A percentile compares a stretch with the other conserved stretches of the same genome.
phyloP scores from a whole-genome alignment of 1,140 invertebrate genomes.

The Drosophila sp. region DNA sequence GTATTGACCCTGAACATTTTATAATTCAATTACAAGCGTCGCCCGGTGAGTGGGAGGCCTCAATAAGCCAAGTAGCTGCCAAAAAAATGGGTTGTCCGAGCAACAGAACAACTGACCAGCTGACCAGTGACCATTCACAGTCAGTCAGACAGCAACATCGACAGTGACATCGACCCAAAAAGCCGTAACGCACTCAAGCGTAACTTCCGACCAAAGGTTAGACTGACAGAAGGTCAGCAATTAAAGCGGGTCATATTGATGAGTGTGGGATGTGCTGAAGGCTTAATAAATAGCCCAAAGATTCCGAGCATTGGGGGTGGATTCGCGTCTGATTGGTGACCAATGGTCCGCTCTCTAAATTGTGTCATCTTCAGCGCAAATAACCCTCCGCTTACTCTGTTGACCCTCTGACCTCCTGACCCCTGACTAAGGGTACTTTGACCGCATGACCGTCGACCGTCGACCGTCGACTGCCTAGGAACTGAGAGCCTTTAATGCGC shows the following conservation, averaged over 20 bases:
- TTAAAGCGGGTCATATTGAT: slow-evolving; percentile 49
- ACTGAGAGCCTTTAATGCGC: slow-evolving; percentile 65
- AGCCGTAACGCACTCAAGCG: slow-evolving; percentile 37
- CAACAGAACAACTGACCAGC: no score
- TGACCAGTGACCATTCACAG: no score
- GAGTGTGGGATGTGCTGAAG: slow-evolving; percentile 48
- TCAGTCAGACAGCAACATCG: slow-evolving; percentile 1
- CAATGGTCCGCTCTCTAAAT: slow-evolving; percentile 39
- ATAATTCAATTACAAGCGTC: slow-evolving; percentile 72
- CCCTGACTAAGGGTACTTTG: slow-evolving; percentile 10
- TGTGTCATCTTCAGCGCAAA: slow-evolving; percentile 72
- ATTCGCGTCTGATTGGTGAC: slow-evolving; percentile 28
- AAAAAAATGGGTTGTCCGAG: slow-evolving; percentile 37
- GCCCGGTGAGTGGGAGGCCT: background rate
- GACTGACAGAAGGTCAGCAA: slow-evolving; percentile 68
- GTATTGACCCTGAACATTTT: slow-evolving; percentile 81
- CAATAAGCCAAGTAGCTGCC: slow-evolving; percentile 11
- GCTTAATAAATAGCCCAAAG: slow-evolving; percentile 56
- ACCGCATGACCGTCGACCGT: slow-evolving; percentile 12
- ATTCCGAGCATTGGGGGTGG: slow-evolving; percentile 1
- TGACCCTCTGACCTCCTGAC: slow-evolving; percentile 42
- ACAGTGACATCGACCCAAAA: slow-evolving; percentile 2
- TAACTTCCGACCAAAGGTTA: slow-evolving; percentile 46
- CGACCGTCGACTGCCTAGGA: background rate
- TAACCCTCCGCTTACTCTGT: slow-evolving; percentile 17